phyloP scores from a whole-genome alignment of 2,888 invertebrate species.

The Eupithecia inturbata region DNA sequence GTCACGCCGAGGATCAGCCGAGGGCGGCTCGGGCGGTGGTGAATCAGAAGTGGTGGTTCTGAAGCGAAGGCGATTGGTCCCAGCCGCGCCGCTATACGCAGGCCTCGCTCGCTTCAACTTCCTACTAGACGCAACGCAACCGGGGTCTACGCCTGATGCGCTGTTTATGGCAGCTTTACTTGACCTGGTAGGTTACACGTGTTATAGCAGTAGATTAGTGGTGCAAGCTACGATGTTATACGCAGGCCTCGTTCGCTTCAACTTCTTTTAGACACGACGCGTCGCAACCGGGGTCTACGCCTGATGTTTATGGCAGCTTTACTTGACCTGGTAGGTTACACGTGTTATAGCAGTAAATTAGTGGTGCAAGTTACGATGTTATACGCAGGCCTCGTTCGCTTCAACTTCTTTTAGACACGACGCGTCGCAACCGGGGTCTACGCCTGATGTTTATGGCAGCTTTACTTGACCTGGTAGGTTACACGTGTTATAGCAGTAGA shows the following conservation, averaged over 20 bases:
- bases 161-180: slow-evolving; percentile 96
- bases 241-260: slow-evolving; percentile 95
- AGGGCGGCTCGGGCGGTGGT: slow-evolving; percentile 87
- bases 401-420: slow-evolving; percentile 95
- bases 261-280: slow-evolving; percentile 91
- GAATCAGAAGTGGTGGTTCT: slow-evolving; percentile 95
- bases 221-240: slow-evolving; percentile 91
- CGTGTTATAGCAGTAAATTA: slow-evolving; percentile 80
- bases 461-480: slow-evolving; percentile 93
- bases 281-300: slow-evolving; percentile 93
- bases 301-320: slow-evolving; percentile 93
- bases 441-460: slow-evolving; percentile 98
- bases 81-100: slow-evolving; percentile 90
- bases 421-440: slow-evolving; percentile 97
- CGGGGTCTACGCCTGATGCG: slow-evolving; percentile 98
- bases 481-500: slow-evolving; percentile 80
- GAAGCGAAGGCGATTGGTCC: slow-evolving; percentile 93
- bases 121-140: slow-evolving; percentile 96
- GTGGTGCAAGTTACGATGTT: slow-evolving; percentile 76
- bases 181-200: slow-evolving; percentile 90
- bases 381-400: slow-evolving; percentile 94
- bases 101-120: slow-evolving; percentile 96
- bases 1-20: slow-evolving; percentile 92
- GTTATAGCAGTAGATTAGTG: slow-evolving; percentile 57
- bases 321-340: slow-evolving; percentile 91